Evolutionary conservation across 2,797 vertebrate species (phyloP).

Genomic region (Nothura maculosa): DNA sequence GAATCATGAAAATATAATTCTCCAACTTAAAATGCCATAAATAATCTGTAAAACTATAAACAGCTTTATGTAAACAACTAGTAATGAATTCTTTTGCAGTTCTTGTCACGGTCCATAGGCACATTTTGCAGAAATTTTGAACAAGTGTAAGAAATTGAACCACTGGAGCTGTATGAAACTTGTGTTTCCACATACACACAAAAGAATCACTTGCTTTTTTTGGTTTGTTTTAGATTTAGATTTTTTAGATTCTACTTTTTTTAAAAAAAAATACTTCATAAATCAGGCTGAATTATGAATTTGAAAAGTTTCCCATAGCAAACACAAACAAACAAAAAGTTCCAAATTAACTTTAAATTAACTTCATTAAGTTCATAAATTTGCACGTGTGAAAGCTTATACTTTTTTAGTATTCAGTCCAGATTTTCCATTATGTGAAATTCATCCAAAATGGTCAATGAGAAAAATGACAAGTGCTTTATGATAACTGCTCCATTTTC

Average conservation of each 20-base stretch:
- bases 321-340: neutral
- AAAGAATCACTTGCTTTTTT: neutral
- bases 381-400: neutral
- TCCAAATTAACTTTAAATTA: neutral
- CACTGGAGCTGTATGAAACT: slow-evolving; percentile 34
- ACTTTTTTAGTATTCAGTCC: neutral
- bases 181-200: neutral
- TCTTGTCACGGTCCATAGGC: neutral
- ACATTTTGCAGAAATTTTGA: neutral
- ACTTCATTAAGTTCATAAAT: neutral
- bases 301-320: neutral
- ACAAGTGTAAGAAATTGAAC: neutral
- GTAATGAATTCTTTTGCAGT: neutral
- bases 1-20: neutral
- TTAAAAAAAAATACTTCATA: neutral
- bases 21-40: neutral
- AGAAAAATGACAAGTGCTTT: slow-evolving; percentile 37
- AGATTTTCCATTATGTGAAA: slow-evolving; percentile 9
- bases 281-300: neutral
- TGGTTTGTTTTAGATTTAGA: neutral
- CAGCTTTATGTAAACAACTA: neutral
- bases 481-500: slow-evolving; percentile 25
- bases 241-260: neutral
- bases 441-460: slow-evolving; percentile 5
- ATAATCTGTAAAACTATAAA: neutral